Percentiles rank a stretch among this genome's conserved stretches.
Conservation (phyloP, 2,113 vertebrate species). For the Rallus limicola region DNA sequence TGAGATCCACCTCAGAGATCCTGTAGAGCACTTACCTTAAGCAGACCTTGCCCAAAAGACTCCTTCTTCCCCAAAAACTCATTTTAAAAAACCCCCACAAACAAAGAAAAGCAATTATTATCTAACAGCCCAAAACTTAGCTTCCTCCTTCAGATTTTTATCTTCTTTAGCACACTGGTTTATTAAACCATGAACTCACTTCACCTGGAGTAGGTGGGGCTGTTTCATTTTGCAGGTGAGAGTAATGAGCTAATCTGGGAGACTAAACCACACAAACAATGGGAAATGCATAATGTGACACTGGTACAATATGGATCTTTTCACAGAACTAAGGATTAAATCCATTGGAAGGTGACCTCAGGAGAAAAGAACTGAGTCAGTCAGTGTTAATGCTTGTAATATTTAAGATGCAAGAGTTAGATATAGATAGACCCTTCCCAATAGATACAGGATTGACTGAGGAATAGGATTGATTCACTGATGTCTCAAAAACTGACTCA, state of each 20-base stretch:
- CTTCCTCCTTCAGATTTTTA: not conserved
- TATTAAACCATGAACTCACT: not conserved
- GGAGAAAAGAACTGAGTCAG: not conserved
- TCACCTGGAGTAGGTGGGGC: not conserved
- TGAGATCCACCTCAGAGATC: accelerated
- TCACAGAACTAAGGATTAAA: not conserved
- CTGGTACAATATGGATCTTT: not conserved
- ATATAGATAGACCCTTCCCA: not conserved
- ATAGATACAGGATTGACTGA: not conserved
- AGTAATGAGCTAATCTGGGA: not conserved
- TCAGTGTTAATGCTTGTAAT: not conserved
- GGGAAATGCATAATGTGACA: not conserved
- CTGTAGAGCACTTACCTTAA: not conserved
- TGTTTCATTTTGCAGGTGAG: not conserved
- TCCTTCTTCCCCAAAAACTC: accelerated
- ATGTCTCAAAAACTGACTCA: not conserved
- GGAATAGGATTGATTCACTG: not conserved
- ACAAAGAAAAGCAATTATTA: accelerated
- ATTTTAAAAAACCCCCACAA: too few species aligned
- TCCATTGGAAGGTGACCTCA: not conserved
- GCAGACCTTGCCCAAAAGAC: accelerated
- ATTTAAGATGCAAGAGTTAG: not conserved
- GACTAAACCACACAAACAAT: not conserved
- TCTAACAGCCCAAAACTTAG: accelerated
- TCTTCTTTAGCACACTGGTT: not conserved